Conservation (phyloP, 2,888 invertebrate species). For the Leucozona laternaria region DNA sequence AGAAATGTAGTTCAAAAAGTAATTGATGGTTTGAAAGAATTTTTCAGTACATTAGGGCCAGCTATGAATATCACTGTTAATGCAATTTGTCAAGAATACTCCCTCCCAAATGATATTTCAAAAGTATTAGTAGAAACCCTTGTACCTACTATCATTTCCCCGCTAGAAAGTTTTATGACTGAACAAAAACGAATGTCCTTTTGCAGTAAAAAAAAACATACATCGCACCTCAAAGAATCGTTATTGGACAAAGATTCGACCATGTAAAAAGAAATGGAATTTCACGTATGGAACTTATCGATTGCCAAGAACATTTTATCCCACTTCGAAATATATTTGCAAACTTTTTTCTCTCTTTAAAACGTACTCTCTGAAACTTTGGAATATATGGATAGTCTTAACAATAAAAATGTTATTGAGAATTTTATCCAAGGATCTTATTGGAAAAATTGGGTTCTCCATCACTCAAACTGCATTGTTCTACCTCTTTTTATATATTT, state of each 20-base stretch:
- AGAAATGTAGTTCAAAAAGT: constrained; percentile 1
- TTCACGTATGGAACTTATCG: background rate
- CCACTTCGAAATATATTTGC: no score
- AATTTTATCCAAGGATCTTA: no score
- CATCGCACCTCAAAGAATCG: no score
- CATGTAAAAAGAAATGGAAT: no score
- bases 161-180: background rate
- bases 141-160: background rate
- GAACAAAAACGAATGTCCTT: background rate
- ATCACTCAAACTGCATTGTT: no score
- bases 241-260: no score
- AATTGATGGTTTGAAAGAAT: background rate
- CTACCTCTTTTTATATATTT: no score
- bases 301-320: background rate
- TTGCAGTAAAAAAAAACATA: background rate
- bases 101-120: background rate
- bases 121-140: background rate
- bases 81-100: background rate
- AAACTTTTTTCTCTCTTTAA: no score
- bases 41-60: background rate
- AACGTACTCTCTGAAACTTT: no score
- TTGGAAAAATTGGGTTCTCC: no score
- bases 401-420: no score
- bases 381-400: no score
- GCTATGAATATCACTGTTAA: background rate